Conservation (phyloP, 2,113 vertebrate genomes). For the Epinephelus moara region DNA sequence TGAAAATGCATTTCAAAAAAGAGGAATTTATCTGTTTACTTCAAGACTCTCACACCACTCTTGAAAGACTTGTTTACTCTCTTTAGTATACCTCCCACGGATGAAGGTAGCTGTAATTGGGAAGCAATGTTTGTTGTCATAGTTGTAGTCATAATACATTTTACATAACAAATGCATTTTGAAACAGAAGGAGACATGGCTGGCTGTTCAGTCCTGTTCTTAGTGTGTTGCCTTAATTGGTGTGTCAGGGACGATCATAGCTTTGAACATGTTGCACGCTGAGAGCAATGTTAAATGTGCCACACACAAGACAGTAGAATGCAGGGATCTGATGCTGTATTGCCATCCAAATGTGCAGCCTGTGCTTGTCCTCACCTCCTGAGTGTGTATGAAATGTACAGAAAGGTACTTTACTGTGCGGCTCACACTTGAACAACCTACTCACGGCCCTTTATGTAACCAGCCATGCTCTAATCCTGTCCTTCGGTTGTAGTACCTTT, state of each 20-base stretch:
- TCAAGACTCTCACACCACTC: conserved; percentile 28
- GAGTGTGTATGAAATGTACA: conserved; percentile 39
- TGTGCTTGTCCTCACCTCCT: conserved; percentile 16
- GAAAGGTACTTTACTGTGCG: conserved; percentile 43
- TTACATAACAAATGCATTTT: conserved; percentile 62
- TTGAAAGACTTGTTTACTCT: conserved; percentile 47
- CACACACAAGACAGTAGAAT: conserved; percentile 9
- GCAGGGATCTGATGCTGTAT: conserved; percentile 39
- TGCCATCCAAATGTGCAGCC: conserved; percentile 48
- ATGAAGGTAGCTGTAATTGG: conserved; percentile 67
- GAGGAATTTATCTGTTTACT: conserved; percentile 23
- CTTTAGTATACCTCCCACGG: conserved; percentile 36
- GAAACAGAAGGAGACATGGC: conserved; percentile 46
- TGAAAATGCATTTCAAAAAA: conserved; percentile 31
- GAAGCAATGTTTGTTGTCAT: conserved; percentile 56
- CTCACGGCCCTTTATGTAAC: conserved; percentile 64
- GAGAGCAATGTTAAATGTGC: conserved; percentile 32
- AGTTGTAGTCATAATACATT: conserved; percentile 49
- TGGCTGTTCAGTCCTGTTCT: conserved; percentile 36
- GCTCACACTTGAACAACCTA: conserved; percentile 56
- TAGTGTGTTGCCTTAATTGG: conserved; percentile 59
- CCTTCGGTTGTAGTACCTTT: conserved; percentile 51
- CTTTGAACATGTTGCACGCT: conserved; percentile 54
- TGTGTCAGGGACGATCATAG: conserved; percentile 52
- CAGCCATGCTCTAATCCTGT: conserved; percentile 51